Base-by-base conservation (phyloP, 2,888 invertebrate genomes). In the Dioctria rufipes region DNA sequence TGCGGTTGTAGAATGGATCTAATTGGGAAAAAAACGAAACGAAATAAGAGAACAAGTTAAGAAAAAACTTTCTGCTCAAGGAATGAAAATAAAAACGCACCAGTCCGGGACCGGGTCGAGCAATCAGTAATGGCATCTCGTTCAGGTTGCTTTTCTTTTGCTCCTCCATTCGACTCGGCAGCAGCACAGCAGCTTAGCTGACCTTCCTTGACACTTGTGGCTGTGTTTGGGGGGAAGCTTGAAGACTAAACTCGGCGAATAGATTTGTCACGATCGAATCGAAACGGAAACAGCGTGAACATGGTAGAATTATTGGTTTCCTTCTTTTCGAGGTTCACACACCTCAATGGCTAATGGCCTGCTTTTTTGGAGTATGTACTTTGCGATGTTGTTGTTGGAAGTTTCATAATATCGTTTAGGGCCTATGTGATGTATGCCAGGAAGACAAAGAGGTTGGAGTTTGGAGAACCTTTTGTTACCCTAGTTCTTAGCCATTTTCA, bases 181-280 rank as follows among this genome's bases (percentile, higher is more conserved):
- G 25, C 25, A 25, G 25, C 2, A 13, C 58, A 73, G 42, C 42
- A 51, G 13, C 60, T 58, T 13, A 37, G 42, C 4, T 73, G 73
- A 73, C 73, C 73, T 73, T 73, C 42, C 73, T 25, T 25, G 73
- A 60, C 73, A 73, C 58, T 73, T 73, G 73, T 0, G 25, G 25
- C 25, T 25, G 25, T 0, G 25, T 25, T 25, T 25, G 25, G 25
- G 25, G 25, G 42, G 58, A 54, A n/a, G 73, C 8, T 58, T 73
- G 73, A 58, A 54, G 73, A 54, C 73, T 4, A 51, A 51, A 69
- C n/a, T 51, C 51, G 39, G 51, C 69, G 51, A 51, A 69, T 69
- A 69, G 51, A 69, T 69, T 69, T 51, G 73, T 73, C 60, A 73
- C 60, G 73, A 73, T 58, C 60, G 40, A 4, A 9, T 51, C 40